A percentile compares a stretch with the other conserved stretches of the same genome.
Conservation (phyloP, 2,113 vertebrate species). For the Halcyon senegalensis region DNA sequence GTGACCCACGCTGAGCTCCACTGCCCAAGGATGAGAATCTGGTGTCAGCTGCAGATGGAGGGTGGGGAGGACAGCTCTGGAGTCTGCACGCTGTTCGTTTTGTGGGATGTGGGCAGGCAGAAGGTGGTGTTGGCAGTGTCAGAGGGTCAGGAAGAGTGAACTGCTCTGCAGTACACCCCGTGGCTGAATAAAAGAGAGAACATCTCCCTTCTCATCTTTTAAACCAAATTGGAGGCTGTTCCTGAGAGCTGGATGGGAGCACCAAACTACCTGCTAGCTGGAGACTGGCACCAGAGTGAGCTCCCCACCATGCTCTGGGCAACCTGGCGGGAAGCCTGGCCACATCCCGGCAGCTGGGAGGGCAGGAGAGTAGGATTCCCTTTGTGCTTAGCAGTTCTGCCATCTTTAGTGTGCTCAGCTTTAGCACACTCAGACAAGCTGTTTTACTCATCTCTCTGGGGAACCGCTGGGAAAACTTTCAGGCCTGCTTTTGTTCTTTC, state of each 20-base stretch:
- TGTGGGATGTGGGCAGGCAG: fast-evolving
- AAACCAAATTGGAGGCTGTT: neutral
- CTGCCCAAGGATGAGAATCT: neutral
- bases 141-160: neutral
- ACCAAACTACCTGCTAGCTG: neutral
- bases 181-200: neutral
- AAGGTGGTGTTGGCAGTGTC: neutral
- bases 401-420: neutral
- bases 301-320: neutral
- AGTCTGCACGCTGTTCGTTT: neutral
- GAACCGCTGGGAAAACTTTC: neutral
- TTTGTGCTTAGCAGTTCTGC: neutral
- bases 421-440: neutral
- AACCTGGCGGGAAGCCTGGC: neutral
- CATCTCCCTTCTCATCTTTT: neutral
- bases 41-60: neutral
- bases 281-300: fast-evolving
- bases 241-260: neutral
- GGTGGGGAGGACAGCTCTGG: neutral
- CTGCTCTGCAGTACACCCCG: neutral
- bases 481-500: neutral
- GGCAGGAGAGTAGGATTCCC: neutral
- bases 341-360: neutral
- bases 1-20: neutral
- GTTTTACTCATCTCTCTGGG: neutral